Evolutionary conservation across 2,888 invertebrate species (phyloP).

Genomic region (Chromoteleia sp.): DNA sequence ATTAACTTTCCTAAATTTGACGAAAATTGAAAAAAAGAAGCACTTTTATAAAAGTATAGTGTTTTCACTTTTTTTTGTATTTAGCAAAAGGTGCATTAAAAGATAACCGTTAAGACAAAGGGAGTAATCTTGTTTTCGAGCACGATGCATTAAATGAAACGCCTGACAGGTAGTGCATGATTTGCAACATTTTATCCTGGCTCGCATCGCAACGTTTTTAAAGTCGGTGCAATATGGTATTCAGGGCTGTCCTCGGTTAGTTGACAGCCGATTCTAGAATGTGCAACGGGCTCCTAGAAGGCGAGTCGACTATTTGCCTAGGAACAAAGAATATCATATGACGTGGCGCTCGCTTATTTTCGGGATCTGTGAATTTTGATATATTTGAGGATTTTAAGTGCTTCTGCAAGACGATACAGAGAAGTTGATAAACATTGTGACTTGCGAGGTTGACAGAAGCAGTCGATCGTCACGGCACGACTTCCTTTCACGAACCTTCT

Average conservation of each 20-base stretch:
- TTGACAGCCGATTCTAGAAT: conserved; percentile 64
- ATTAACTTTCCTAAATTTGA: no score
- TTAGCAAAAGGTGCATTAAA: conserved; percentile 59
- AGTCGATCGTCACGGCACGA: conserved; percentile 15
- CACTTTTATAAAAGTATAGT: no score
- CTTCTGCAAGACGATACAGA: conserved; percentile 64
- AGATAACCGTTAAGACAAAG: conserved; percentile 72
- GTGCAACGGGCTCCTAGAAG: conserved; percentile 32
- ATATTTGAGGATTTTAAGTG: conserved; percentile 79
- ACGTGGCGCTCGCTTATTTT: conserved; percentile 74
- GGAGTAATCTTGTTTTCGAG: conserved; percentile 60
- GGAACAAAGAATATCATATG: conserved; percentile 78
- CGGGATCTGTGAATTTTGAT: conserved; percentile 77
- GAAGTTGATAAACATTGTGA: conserved; percentile 50
- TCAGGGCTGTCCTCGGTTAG: conserved; percentile 34
- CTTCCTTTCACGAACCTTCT: conserved; percentile 41
- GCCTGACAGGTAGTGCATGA: conserved; percentile 83
- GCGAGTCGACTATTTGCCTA: conserved; percentile 79
- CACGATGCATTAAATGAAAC: conserved; percentile 70
- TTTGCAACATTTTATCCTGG: conserved; percentile 83
- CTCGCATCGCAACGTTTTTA: conserved; percentile 74
- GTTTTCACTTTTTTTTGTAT: conserved; percentile 8
- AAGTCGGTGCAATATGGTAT: conserved; percentile 74
- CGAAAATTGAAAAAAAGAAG: no score
- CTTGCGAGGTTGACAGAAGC: conserved; percentile 45